Evolutionary conservation across 1,140 invertebrate genomes (phyloP), one percentile per base, ranked within the genome.

Genomic region (Cydia pomonella): DNA sequence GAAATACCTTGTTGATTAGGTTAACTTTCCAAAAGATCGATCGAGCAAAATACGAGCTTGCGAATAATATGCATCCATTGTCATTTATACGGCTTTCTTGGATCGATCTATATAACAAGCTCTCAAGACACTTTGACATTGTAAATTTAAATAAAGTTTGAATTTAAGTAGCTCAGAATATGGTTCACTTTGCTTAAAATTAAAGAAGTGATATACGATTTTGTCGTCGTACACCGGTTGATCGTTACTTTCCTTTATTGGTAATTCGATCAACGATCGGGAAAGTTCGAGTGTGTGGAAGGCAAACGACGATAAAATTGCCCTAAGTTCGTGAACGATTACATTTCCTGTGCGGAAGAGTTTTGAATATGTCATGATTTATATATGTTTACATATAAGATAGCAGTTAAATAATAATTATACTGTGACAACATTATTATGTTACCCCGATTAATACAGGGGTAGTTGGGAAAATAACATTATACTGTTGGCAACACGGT

Each of bases 241-340:
- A 59, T 21, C 53, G 53, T 59, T 59, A 69, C 64, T 69, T 69
- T 69, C 64, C 64, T 33, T 33, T 18, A 69, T 69, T 33, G 64
- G 64, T 69, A 69, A 69, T 69, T 69, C 64, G 64, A 69, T 69
- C 64, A 69, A 69, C 64, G 64, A 12, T 33, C 64, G 64, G 29
- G 64, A 69, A 69, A 69, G 64, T 69, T 69, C 64, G 27, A 16
- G 29, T 33, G 64, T 69, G 64, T 69, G 64, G 64, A 69, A 69
- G 64, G 64, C 64, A 33, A 69, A 69, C 64, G 64, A 69, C 29
- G 64, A 69, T 69, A 69, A 69, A 69, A 64, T 64, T 64, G 63
- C 16, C 29, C 4, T n/a, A 69, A 69, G n/a, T 69, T 69, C 5
- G 64, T n/a, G 29, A 66, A 66, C 27, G 27, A 29, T 33, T 33